Evolutionary conservation across 2,888 invertebrate species (phyloP).

Genomic region (Molorchus minor): DNA sequence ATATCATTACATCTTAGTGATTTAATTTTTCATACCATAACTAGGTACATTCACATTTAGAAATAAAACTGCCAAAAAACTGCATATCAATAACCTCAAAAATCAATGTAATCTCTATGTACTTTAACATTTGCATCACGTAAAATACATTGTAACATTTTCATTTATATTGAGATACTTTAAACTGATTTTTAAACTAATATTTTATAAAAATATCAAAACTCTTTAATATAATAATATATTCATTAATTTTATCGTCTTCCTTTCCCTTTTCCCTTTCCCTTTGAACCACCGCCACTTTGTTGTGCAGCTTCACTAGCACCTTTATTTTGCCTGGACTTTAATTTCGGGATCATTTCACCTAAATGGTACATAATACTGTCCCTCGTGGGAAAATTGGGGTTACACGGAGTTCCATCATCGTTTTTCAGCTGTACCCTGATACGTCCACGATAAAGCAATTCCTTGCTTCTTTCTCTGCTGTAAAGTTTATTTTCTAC

Average conservation of each 20-base stretch:
- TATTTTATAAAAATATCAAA: too few species aligned
- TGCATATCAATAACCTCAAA: too few species aligned
- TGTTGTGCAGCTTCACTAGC: slow-evolving; percentile 52
- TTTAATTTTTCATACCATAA: too few species aligned
- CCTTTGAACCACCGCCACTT: slow-evolving; percentile 54
- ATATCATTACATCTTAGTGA: too few species aligned
- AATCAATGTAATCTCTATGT: too few species aligned
- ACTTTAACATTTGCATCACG: too few species aligned
- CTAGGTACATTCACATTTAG: too few species aligned
- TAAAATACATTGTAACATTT: too few species aligned
- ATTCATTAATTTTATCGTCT: slow-evolving; percentile 39
- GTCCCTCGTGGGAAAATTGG: slow-evolving; percentile 78
- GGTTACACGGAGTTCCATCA: slow-evolving; percentile 79
- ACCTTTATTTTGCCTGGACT: slow-evolving; percentile 74
- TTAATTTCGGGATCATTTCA: slow-evolving; percentile 89
- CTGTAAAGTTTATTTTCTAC: slow-evolving; percentile 94
- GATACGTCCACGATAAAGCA: slow-evolving; percentile 85
- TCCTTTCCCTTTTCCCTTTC: slow-evolving; percentile 56
- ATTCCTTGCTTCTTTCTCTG: slow-evolving; percentile 90
- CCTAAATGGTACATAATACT: slow-evolving; percentile 81
- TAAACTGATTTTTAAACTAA: too few species aligned
- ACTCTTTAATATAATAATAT: too few species aligned
- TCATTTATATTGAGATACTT: too few species aligned
- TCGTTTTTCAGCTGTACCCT: slow-evolving; percentile 92
- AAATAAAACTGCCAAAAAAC: too few species aligned